Evolutionary conservation across 2,113 vertebrate species (phyloP), one percentile per base, ranked within the genome.

Genomic region (Nipponia nippon): DNA sequence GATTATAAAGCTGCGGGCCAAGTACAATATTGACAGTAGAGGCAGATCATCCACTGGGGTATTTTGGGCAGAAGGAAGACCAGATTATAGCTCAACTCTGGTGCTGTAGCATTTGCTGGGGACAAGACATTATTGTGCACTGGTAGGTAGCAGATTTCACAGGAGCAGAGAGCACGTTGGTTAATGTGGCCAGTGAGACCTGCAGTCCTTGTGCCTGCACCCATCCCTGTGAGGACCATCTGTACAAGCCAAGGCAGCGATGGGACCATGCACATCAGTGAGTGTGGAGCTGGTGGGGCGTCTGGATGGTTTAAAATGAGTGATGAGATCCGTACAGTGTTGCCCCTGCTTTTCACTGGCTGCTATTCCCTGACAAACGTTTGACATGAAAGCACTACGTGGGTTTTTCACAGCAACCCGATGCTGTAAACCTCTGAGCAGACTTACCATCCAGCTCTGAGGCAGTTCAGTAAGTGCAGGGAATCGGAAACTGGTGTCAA

Each of bases 201-300:
- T 4, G 30, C 0, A 0, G 55, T 65, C 44, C 23, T 1, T 1
- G 2, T 2, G 42, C 27, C 58, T 46, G 53, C 0, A 0, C 44
- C 44, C 27, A 4, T 50, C 63, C 46, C 38, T 34, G 47, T 1
- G 4, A 61, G 66, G 30, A 49, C 65, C 42, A 17, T 59, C 19
- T 2, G 0, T 38, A 3, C 4, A 8, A 40, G 22, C 7, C 3
- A 5, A 30, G 79, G 53, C 53, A 59, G 63, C 1, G 2, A 32
- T 26, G 30, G 63, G 47, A 58, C 32, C 13, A 2, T 1, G 0
- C 6, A 2, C 16, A 5, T 52, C 0, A 0, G 21, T 1, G 3
- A 73, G 53, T 2, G 0, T 15, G 46, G 66, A 80, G 47, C 58
- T 83, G 25, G 3, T 15, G 23, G 47, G 42, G 8, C 7, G 0